phyloP scores from a whole-genome alignment of 2,797 vertebrate species.

The Macropodus opercularis region DNA sequence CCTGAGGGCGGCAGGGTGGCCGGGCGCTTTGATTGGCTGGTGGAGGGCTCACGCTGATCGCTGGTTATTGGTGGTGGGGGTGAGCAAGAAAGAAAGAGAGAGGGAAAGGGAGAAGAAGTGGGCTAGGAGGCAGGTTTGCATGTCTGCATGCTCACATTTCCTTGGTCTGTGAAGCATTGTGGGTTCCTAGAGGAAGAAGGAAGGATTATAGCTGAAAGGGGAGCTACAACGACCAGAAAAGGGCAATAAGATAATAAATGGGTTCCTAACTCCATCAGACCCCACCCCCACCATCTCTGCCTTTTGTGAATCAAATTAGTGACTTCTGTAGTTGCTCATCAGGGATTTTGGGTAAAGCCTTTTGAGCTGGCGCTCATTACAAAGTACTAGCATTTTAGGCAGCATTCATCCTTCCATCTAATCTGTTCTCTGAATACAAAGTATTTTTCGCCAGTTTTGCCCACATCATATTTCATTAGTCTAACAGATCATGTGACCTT shows the following conservation, averaged over 20 bases:
- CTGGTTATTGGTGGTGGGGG: slow-evolving; percentile 75
- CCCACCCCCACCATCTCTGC: neutral
- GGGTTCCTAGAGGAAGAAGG: slow-evolving; percentile 20
- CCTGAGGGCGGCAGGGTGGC: slow-evolving; percentile 96
- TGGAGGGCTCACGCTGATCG: slow-evolving; percentile 93
- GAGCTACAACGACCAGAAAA: slow-evolving; percentile 13
- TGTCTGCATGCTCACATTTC: slow-evolving; percentile 90
- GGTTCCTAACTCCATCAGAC: neutral
- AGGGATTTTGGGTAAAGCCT: neutral
- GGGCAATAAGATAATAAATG: slow-evolving; percentile 3
- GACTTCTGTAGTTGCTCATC: slow-evolving; percentile 6
- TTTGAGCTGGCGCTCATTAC: neutral
- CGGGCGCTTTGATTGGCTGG: slow-evolving; percentile 97
- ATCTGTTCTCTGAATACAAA: neutral
- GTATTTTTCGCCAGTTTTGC: too few relatives aligned
- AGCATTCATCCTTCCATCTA: neutral
- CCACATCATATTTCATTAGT: neutral
- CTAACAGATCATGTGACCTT: too few relatives aligned
- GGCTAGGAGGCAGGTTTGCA: slow-evolving; percentile 86
- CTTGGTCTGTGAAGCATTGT: slow-evolving; percentile 75
- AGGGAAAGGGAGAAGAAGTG: slow-evolving; percentile 53
- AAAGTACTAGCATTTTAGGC: neutral
- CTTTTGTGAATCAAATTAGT: neutral
- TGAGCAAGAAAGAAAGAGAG: slow-evolving; percentile 69
- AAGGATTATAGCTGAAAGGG: slow-evolving; percentile 1